Conservation (phyloP, 1,140 invertebrate genomes). For the Schlechtendalia chinensis region DNA sequence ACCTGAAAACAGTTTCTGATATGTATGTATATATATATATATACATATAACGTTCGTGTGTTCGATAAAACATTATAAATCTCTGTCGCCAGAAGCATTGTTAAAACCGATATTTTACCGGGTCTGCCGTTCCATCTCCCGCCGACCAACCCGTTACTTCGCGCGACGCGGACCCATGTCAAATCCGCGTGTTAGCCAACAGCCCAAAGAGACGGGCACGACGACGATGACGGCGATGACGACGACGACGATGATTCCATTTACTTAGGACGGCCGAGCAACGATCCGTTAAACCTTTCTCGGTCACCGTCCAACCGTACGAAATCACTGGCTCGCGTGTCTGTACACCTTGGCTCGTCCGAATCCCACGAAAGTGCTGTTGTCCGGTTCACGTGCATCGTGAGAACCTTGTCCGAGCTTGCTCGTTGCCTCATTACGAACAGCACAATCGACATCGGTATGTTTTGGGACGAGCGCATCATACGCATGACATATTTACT, state of each 20-base stretch:
- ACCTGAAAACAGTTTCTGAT: slow-evolving; percentile 25
- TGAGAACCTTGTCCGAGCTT: too few species aligned
- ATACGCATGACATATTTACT: too few species aligned
- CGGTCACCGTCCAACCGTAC: neutral
- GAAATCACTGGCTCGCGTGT: slow-evolving; percentile 11
- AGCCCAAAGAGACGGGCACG: slow-evolving; percentile 7
- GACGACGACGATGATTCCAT: slow-evolving; percentile 30
- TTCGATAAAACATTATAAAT: slow-evolving; percentile 41
- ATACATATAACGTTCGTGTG: neutral
- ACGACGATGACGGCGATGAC: neutral
- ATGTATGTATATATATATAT: neutral
- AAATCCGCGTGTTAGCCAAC: slow-evolving; percentile 22
- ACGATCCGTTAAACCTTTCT: slow-evolving; percentile 20
- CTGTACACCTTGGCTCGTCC: neutral
- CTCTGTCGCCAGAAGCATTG: slow-evolving; percentile 25
- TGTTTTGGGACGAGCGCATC: too few species aligned
- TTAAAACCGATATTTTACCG: slow-evolving; percentile 26
- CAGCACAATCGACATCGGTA: too few species aligned
- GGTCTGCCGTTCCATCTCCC: too few species aligned
- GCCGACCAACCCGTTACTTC: neutral
- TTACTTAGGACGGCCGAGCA: slow-evolving; percentile 26
- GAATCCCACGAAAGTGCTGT: neutral
- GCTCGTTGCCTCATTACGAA: too few species aligned
- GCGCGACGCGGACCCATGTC: slow-evolving; percentile 1
- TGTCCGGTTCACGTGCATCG: neutral